These are phyloP conservation scores for Ciconia nigra DNA, from an alignment of 2,797 vertebrate species.

Conservation along the genomic window DNA sequence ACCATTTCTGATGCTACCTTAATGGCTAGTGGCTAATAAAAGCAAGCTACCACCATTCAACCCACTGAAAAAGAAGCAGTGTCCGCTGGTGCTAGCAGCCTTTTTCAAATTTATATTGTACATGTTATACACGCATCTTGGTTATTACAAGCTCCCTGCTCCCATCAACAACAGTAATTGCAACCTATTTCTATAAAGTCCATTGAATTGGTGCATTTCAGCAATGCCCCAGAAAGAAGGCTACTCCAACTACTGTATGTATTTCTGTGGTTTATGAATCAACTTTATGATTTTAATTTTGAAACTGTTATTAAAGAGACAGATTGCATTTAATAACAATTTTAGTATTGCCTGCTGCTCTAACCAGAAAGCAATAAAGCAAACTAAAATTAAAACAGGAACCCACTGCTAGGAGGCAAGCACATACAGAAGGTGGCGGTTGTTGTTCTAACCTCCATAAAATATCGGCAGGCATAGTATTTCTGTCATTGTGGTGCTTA, in stretches of 20 bases:
- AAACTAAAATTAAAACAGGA: constrained; percentile 35
- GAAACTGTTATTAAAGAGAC: constrained; percentile 72
- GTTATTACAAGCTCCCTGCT: constrained; percentile 32
- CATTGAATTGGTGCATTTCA: constrained; percentile 26
- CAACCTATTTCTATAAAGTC: constrained; percentile 24
- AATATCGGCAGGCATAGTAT: constrained; percentile 3
- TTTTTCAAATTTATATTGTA: constrained; percentile 23
- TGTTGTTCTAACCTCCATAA: constrained; percentile 52
- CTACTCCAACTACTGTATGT: constrained; percentile 26
- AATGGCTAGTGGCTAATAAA: not conserved
- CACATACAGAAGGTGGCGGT: not conserved
- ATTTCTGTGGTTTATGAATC: constrained; percentile 68
- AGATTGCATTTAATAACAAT: constrained; percentile 70
- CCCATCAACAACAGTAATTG: constrained; percentile 37
- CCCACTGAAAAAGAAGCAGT: not conserved
- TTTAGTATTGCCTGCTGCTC: constrained; percentile 58
- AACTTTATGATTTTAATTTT: constrained; percentile 74
- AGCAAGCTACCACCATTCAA: not conserved
- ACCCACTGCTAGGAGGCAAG: constrained; percentile 43
- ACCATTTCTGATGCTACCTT: not conserved
- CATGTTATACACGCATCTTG: not conserved
- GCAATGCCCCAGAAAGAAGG: constrained; percentile 42
- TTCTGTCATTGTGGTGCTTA: not conserved
- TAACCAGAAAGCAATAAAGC: constrained; percentile 49
- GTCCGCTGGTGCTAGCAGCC: not conserved